Evolutionary conservation across 30 jellyfish, hydroid and myxozoan genomes (phyloP), one percentile per base, ranked within the genome.

Genomic region (Aurelia sp.): DNA sequence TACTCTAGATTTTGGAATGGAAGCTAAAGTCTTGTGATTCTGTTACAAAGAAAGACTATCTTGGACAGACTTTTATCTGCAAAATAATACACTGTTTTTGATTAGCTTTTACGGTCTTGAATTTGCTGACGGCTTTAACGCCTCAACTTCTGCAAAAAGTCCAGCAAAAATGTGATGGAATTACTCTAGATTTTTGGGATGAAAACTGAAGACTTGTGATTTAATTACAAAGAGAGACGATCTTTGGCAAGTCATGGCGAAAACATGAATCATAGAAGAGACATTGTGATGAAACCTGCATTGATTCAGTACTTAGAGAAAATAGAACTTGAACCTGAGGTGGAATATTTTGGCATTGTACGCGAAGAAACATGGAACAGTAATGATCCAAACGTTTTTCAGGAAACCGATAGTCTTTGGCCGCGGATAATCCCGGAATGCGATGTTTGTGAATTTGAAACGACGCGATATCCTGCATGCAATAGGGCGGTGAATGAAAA

Each of bases 401-500:
- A 37, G 66, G 86, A 76, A 11, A 76, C 37, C 27, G 76, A 76
- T 61, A 62, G 40, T 19, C 58, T 41, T 60, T 76, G 86, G 86
- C 18, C 86, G 40, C 53, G 76, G 62, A 23, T 60, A 57, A 59
- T 76, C 86, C 86, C 40, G 66, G 86, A 76, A 76, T 76, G 86
- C 64, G 76, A 76, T 76, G 86, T 76, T 76, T 76, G 86, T 64
- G 40, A 30, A 58, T 16, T 59, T 76, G 86, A 76, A 76, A 76
- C 62, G 86, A 62, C 40, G 76, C 86, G 89, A 64, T 64, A 78
- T 78, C 89, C 89, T 78, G 89, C 78, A 63, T 63, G 79, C 59
- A 62, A 40, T 47, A 59, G 59, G 71, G 27, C n/a, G 23, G 79
- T 41, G 77, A 62, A 62, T 66, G 65, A 74, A 57, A 19, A 21